Percentiles rank a stretch among this genome's conserved stretches.
phyloP scores from a whole-genome alignment of 2,888 invertebrate species.

The Cataglyphis albicans region DNA sequence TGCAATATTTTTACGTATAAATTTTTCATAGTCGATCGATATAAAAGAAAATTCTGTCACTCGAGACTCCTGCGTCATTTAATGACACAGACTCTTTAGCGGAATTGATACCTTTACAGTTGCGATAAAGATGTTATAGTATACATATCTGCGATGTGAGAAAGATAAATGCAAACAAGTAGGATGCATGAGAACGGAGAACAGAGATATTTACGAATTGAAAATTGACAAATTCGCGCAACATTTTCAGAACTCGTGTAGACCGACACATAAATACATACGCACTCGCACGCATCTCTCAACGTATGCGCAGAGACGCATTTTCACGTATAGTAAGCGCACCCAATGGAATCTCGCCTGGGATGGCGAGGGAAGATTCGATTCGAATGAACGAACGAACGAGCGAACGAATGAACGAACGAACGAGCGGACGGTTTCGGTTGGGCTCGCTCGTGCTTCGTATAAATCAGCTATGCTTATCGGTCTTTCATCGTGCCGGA shows the following conservation, averaged over 20 bases:
- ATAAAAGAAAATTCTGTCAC: neutral
- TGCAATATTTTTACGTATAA: slow-evolving; percentile 16
- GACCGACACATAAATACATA: neutral
- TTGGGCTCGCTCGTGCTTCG: slow-evolving; percentile 80
- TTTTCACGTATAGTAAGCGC: slow-evolving; percentile 80
- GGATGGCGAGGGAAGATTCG: slow-evolving; percentile 66
- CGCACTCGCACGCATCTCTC: slow-evolving; percentile 35
- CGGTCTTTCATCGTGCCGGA: slow-evolving; percentile 85
- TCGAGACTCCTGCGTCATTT: neutral
- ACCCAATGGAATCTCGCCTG: slow-evolving; percentile 74
- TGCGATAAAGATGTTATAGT: neutral
- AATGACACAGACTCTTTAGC: neutral
- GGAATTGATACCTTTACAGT: neutral
- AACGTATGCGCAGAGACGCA: slow-evolving; percentile 41
- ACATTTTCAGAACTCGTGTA: neutral
- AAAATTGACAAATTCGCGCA: neutral
- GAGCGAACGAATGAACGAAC: slow-evolving; percentile 77
- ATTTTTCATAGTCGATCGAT: slow-evolving; percentile 14
- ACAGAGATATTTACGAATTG: neutral
- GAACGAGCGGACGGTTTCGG: slow-evolving; percentile 77
- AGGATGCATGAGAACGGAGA: neutral
- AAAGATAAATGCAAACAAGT: neutral
- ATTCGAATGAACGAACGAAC: slow-evolving; percentile 78
- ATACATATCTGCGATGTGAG: neutral
- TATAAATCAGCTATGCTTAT: slow-evolving; percentile 86